phyloP scores from a whole-genome alignment of 2,888 invertebrate species.

The Eurois occulta region DNA sequence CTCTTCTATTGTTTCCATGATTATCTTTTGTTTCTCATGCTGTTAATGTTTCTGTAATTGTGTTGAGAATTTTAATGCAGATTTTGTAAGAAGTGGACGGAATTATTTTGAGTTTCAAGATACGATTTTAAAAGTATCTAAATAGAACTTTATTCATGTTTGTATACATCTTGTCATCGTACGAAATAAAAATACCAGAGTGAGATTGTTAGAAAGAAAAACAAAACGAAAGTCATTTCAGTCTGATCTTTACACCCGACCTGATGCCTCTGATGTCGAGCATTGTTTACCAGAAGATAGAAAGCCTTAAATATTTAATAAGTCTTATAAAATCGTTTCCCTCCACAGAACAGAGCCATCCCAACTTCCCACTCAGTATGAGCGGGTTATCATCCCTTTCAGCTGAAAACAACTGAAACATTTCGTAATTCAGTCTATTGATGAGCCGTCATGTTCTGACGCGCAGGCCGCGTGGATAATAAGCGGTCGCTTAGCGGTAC shows the following conservation, averaged over 20 bases:
- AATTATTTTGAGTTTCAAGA: neutral
- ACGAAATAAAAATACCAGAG: neutral
- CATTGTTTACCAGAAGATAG: neutral
- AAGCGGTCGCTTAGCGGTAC: conserved; percentile 47
- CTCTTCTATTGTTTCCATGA: conserved; percentile 36
- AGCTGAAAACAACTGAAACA: conserved; percentile 37
- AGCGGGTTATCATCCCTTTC: conserved; percentile 29
- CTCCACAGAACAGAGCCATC: neutral
- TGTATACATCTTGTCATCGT: neutral
- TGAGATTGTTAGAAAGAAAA: neutral
- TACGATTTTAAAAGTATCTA: too few species aligned
- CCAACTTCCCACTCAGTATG: conserved; percentile 1
- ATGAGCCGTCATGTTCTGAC: conserved; percentile 49
- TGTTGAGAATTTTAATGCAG: conserved; percentile 32
- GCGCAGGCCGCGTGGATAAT: conserved; percentile 15
- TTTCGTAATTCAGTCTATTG: conserved; percentile 58
- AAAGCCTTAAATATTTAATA: conserved; percentile 10
- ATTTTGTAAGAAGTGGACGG: neutral
- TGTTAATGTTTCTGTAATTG: conserved; percentile 25
- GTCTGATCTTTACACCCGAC: neutral
- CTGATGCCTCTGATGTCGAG: neutral
- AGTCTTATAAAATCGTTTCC: neutral
- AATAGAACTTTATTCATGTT: too few species aligned
- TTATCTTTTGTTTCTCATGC: conserved; percentile 35
- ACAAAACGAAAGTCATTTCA: neutral